These are phyloP conservation scores for Escarpia spicata DNA, from an alignment of 2,888 invertebrate species.

Conservation along the genomic window DNA sequence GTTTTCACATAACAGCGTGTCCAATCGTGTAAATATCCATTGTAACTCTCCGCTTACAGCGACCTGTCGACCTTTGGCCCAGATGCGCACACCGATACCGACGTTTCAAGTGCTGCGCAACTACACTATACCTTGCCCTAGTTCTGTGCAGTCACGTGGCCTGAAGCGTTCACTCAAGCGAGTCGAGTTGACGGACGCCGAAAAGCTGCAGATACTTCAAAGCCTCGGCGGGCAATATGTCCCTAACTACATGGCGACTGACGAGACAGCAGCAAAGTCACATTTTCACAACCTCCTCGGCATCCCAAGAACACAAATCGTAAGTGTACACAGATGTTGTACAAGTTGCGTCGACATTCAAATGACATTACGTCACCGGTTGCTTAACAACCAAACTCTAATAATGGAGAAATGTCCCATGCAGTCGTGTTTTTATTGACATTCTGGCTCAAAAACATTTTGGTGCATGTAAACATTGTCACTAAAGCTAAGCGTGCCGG, in stretches of 20 bases:
- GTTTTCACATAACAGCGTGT: not conserved
- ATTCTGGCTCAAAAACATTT: no score
- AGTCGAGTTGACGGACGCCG: not conserved
- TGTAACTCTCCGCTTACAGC: not conserved
- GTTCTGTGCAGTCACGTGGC: not conserved
- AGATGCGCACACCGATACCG: not conserved
- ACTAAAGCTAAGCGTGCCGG: no score
- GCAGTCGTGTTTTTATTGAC: no score
- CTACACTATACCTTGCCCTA: not conserved
- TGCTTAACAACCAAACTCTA: no score
- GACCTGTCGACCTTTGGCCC: not conserved
- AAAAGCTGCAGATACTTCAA: not conserved
- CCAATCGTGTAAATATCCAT: no score
- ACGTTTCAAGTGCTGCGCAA: not conserved
- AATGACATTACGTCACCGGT: no score
- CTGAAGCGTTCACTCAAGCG: not conserved
- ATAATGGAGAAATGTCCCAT: no score
- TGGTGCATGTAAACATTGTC: no score
- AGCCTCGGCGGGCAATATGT: not conserved
- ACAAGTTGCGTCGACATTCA: no score
- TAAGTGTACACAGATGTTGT: not conserved
- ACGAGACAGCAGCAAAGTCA: not conserved
- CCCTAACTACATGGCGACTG: not conserved
- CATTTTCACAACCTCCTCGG: conserved; percentile 6
- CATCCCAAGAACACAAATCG: not conserved